A percentile compares a stretch with the other conserved stretches of the same genome.
phyloP scores from a whole-genome alignment of 1,140 invertebrate genomes.

The Dysdera silvatica region DNA sequence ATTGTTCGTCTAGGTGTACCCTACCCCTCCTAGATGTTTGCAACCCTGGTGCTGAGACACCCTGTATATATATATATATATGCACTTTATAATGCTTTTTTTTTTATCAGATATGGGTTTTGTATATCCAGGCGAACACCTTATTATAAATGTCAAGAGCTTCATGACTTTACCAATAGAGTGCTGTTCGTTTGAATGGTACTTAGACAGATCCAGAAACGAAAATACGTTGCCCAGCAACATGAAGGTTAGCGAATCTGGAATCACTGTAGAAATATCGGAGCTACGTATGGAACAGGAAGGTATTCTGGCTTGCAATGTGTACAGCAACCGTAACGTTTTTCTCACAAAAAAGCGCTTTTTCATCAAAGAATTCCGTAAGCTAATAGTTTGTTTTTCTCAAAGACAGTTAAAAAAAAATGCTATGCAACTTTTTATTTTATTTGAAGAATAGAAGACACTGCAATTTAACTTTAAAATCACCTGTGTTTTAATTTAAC shows the following conservation, averaged over 20 bases:
- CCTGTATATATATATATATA: too few relatives aligned
- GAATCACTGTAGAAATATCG: neutral
- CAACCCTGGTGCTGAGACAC: too few relatives aligned
- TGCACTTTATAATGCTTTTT: too few relatives aligned
- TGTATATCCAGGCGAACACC: neutral
- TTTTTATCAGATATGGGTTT: neutral
- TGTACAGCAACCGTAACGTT: constrained; percentile 10
- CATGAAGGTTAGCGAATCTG: neutral
- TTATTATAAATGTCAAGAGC: neutral
- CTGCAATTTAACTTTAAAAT: too few relatives aligned
- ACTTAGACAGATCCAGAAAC: neutral
- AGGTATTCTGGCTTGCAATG: constrained; percentile 1
- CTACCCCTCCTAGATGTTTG: too few relatives aligned
- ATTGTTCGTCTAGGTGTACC: too few relatives aligned
- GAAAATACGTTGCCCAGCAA: constrained; percentile 3
- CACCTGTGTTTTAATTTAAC: too few relatives aligned
- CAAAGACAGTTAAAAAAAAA: too few relatives aligned
- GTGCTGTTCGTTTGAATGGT: neutral
- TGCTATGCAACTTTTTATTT: too few relatives aligned
- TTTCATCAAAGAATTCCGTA: neutral
- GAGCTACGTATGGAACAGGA: constrained; percentile 12
- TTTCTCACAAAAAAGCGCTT: neutral
- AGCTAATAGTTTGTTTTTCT: too few relatives aligned
- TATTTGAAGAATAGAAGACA: too few relatives aligned
- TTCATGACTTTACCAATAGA: constrained; percentile 4